phyloP scores from a whole-genome alignment of 2,797 vertebrate genomes.

The Sphenopsis melanotis region DNA sequence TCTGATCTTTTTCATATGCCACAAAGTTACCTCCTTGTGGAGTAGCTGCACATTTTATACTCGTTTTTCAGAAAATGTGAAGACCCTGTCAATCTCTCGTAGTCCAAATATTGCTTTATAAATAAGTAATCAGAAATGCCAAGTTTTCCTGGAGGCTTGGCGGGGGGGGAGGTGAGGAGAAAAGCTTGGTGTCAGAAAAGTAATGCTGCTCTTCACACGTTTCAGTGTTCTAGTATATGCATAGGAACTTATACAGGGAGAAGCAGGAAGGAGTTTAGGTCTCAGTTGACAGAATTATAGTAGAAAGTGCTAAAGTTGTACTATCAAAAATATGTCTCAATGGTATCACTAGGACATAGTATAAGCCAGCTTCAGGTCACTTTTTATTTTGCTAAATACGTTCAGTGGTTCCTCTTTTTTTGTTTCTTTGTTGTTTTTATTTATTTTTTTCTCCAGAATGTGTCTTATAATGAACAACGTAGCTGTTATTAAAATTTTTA shows the following conservation, averaged over 20 bases:
- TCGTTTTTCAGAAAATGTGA: neutral
- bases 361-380: neutral
- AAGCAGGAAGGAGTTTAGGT: neutral
- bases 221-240: neutral
- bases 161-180: rapidly evolving
- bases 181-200: neutral
- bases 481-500: neutral
- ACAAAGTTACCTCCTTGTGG: neutral
- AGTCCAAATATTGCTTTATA: neutral
- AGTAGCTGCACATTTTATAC: neutral
- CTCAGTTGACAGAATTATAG: neutral
- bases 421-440: neutral
- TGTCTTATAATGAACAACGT: neutral
- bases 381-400: neutral
- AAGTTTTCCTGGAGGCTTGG: neutral
- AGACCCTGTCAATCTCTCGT: rapidly evolving
- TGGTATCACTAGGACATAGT: neutral
- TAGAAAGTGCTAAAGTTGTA: neutral
- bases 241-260: neutral
- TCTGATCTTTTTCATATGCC: neutral
- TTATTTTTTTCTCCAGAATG: neutral
- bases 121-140: neutral
- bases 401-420: neutral
- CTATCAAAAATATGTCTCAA: neutral
- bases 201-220: neutral